phyloP scores from a whole-genome alignment of 2,113 vertebrate genomes.

The Antechinus stuartii region DNA sequence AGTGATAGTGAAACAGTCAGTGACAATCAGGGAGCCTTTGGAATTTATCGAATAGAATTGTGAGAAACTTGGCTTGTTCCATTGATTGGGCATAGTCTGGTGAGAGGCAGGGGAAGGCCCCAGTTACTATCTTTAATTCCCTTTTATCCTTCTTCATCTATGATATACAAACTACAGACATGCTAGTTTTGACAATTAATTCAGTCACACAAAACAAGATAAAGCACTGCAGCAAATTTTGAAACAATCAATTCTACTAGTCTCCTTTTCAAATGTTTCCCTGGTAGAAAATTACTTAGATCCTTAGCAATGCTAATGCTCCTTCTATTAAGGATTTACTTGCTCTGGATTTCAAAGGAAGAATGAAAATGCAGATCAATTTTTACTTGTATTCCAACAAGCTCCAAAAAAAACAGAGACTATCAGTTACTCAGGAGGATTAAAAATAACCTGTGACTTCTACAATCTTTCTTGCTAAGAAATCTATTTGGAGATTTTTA shows the following conservation, averaged over 20 bases:
- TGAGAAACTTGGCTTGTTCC: neutral
- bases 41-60: neutral
- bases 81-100: neutral
- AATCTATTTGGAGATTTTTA: conserved; percentile 34
- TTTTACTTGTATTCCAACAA: neutral
- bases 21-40: neutral
- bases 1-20: neutral
- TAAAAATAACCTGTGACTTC: conserved; percentile 43
- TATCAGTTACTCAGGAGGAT: conserved; percentile 44
- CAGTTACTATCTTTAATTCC: conserved; percentile 28
- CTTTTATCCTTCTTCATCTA: conserved; percentile 55
- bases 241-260: conserved; percentile 38
- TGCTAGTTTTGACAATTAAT: conserved; percentile 6
- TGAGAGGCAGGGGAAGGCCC: conserved; percentile 48
- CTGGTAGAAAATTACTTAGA: conserved; percentile 48
- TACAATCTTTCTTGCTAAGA: conserved; percentile 58
- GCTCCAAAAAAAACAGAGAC: conserved; percentile 34
- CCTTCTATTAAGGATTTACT: conserved; percentile 51
- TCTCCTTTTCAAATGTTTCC: conserved; percentile 7
- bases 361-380: conserved; percentile 18
- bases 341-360: conserved; percentile 64
- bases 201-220: neutral
- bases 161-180: conserved; percentile 35
- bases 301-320: neutral
- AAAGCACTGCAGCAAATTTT: neutral